These are phyloP conservation scores for Dryomyza anilis DNA, from an alignment of 2,888 invertebrate species.

Conservation along the genomic window DNA sequence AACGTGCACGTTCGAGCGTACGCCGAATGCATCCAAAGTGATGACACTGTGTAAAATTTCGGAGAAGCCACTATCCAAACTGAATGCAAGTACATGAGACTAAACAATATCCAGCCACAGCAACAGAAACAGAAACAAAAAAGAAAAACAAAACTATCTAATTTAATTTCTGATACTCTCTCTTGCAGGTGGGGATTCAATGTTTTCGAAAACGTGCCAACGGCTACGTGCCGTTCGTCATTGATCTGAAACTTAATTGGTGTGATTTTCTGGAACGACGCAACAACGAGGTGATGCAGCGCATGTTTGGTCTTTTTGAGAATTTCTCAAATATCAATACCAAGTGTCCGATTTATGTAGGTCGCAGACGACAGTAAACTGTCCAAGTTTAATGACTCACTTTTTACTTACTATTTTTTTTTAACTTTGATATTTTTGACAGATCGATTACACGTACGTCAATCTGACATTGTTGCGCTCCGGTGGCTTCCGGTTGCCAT, in stretches of 20 bases:
- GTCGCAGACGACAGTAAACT: too few species aligned
- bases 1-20: not conserved
- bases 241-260: constrained; percentile 4
- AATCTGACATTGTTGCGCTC: not conserved
- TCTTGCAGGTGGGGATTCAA: not conserved
- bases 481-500: constrained; percentile 1
- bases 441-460: not conserved
- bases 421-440: too few species aligned
- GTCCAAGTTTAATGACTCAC: not conserved
- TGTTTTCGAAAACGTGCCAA: not conserved
- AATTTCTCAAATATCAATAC: constrained; percentile 6
- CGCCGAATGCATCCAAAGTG: not conserved
- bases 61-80: not conserved
- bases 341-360: not conserved
- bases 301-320: not conserved
- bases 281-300: not conserved
- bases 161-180: too few species aligned
- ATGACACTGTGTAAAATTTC: not conserved
- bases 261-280: not conserved
- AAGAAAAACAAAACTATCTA: too few species aligned
- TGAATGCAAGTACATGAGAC: not conserved
- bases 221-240: not conserved
- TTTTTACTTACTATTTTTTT: not conserved
- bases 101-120: too few species aligned
- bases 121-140: too few species aligned